A percentile compares a stretch with the other conserved stretches of the same genome.
Conservation (phyloP, 2,888 invertebrate species). For the Ypsolopha sequella region DNA sequence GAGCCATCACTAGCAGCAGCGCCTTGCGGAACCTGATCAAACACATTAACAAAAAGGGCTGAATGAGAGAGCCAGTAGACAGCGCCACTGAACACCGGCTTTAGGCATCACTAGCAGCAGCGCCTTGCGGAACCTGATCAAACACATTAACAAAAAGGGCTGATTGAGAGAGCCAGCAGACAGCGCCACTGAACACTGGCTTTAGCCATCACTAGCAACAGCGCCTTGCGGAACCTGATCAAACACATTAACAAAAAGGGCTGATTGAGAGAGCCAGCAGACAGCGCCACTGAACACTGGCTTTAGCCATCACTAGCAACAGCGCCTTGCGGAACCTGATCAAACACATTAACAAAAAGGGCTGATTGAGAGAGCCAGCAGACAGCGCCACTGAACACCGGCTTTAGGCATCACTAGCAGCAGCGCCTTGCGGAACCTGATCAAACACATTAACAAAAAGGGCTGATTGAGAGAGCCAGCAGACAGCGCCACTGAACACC, state of each 20-base stretch:
- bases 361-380: slow-evolving; percentile 53
- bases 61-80: slow-evolving; percentile 56
- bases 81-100: slow-evolving; percentile 46
- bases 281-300: slow-evolving; percentile 41
- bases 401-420: slow-evolving; percentile 51
- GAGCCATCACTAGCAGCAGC: slow-evolving; percentile 46
- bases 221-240: slow-evolving; percentile 35
- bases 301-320: slow-evolving; percentile 50
- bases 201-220: slow-evolving; percentile 51
- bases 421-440: slow-evolving; percentile 39
- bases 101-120: slow-evolving; percentile 49
- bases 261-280: slow-evolving; percentile 56
- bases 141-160: no score
- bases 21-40: slow-evolving; percentile 38
- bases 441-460: no score
- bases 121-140: slow-evolving; percentile 36
- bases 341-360: no score
- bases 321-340: slow-evolving; percentile 40
- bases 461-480: slow-evolving; percentile 57
- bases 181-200: slow-evolving; percentile 43
- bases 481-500: slow-evolving; percentile 43
- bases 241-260: no score
- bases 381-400: slow-evolving; percentile 45
- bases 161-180: slow-evolving; percentile 57
- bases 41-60: slow-evolving; percentile 58